These are phyloP conservation scores for Caloenas nicobarica DNA, from an alignment of 2,113 vertebrate genomes.

Conservation along the genomic window DNA sequence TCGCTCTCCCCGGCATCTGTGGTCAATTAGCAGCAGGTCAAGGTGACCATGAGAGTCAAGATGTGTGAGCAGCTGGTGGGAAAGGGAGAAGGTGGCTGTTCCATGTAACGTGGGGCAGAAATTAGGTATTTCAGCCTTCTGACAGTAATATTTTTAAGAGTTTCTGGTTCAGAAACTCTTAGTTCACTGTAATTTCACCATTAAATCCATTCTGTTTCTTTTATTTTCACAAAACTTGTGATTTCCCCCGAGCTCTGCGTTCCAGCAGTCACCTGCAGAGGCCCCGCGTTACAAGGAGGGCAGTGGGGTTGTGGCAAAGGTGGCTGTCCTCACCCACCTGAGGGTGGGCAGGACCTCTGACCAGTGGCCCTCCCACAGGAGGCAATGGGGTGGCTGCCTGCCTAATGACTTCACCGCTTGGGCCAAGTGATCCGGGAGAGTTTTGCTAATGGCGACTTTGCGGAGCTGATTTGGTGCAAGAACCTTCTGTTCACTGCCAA, in stretches of 20 bases:
- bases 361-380: not conserved
- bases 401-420: not conserved
- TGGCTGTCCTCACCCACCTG: not conserved
- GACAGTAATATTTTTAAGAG: not conserved
- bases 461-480: not conserved
- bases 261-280: not conserved
- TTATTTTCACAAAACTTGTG: not conserved
- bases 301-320: not conserved
- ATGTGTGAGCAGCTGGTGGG: not conserved
- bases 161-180: not conserved
- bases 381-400: not conserved
- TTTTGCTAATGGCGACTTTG: not conserved
- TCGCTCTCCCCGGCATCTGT: fast-evolving
- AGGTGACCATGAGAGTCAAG: not conserved
- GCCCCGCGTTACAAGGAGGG: fast-evolving
- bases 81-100: not conserved
- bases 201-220: not conserved
- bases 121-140: not conserved
- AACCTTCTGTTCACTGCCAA: not conserved
- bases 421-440: too few species aligned
- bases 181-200: not conserved
- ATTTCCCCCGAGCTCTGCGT: not conserved
- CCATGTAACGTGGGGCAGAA: fast-evolving
- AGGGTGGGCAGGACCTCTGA: not conserved
- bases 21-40: not conserved